phyloP scores from a whole-genome alignment of 1,140 invertebrate genomes.

The Drosophila biarmipes region DNA sequence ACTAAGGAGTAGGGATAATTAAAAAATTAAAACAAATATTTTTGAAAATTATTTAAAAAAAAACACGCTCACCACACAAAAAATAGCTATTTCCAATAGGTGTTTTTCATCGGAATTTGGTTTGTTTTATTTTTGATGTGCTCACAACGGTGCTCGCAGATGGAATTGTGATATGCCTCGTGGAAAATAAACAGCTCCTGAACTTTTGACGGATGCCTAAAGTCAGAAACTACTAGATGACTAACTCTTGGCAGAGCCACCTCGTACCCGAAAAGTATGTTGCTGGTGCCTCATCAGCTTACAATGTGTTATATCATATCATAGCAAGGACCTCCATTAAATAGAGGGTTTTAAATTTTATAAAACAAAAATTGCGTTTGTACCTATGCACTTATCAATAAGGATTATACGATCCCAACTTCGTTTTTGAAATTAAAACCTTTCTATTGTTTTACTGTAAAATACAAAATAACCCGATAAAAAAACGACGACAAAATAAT shows the following conservation, averaged over 20 bases:
- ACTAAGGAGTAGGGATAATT: background rate
- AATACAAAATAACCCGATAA: too few species aligned
- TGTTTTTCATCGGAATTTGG: constrained; percentile 18
- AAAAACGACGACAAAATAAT: too few species aligned
- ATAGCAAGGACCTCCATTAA: too few species aligned
- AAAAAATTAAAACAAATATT: background rate
- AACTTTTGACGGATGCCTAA: background rate
- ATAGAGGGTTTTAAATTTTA: too few species aligned
- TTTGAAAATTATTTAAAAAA: background rate
- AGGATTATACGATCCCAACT: too few species aligned
- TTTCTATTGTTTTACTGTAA: too few species aligned
- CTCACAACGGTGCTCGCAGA: constrained; percentile 27
- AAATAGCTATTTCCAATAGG: constrained; percentile 20
- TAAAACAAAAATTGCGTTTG: too few species aligned
- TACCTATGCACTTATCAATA: too few species aligned
- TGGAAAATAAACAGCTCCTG: background rate
- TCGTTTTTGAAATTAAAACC: too few species aligned
- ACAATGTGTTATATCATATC: too few species aligned
- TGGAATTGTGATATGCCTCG: constrained; percentile 11
- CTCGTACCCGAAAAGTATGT: background rate
- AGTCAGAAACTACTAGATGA: constrained; percentile 11
- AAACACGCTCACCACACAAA: constrained; percentile 22
- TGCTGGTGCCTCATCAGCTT: too few species aligned
- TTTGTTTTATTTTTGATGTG: constrained; percentile 34
- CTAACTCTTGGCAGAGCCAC: background rate